Evolutionary conservation across 2,797 vertebrate genomes (phyloP).

Genomic region (Hozukius guyotensis): DNA sequence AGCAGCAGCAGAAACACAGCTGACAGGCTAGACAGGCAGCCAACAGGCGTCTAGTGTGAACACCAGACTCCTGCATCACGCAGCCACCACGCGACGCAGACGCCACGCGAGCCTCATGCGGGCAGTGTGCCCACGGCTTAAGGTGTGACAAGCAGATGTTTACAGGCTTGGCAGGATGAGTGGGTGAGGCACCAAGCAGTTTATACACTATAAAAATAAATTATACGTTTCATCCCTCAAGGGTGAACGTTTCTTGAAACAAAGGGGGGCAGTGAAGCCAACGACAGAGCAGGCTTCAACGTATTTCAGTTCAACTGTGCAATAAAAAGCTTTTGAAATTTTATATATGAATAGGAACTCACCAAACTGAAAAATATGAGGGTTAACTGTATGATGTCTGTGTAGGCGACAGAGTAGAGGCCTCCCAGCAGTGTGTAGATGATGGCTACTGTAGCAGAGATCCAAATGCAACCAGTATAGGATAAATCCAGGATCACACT

Average conservation of each 20-base stretch:
- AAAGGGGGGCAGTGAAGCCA: background rate
- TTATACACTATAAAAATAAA: too few species aligned
- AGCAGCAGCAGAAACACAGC: too few species aligned
- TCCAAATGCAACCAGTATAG: constrained; percentile 72
- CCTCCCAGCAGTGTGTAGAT: constrained; percentile 84
- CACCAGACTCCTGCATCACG: too few species aligned
- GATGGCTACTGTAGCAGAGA: constrained; percentile 78
- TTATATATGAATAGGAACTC: constrained; percentile 13
- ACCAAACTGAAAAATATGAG: constrained; percentile 83
- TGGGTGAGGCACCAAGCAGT: background rate
- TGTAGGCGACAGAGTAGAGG: constrained; percentile 81
- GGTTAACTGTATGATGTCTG: constrained; percentile 80
- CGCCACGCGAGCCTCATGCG: too few species aligned
- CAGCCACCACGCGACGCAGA: too few species aligned
- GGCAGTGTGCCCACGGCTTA: too few species aligned
- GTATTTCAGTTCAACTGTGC: background rate
- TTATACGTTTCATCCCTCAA: background rate
- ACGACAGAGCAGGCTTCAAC: background rate
- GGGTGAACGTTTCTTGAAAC: background rate
- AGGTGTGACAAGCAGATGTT: background rate
- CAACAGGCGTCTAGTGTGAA: too few species aligned
- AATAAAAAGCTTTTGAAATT: background rate
- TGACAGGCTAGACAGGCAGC: too few species aligned
- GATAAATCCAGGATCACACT: constrained; percentile 79
- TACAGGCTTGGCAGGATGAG: background rate